Evolutionary conservation across 2,888 invertebrate genomes (phyloP), one percentile per base, ranked within the genome.

Genomic region (Andrena fulva): DNA sequence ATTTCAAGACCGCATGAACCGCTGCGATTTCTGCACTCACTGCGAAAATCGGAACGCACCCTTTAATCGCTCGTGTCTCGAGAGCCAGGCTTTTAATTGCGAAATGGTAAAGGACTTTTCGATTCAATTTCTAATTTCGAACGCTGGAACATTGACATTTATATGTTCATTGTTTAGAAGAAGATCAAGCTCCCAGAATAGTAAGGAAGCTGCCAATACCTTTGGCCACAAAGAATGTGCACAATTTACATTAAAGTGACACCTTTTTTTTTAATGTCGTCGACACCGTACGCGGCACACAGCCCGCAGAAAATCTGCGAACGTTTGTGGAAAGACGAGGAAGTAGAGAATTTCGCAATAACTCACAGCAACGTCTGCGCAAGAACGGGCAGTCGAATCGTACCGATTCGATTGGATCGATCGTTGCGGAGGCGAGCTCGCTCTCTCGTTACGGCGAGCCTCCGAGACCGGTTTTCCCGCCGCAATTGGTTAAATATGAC

Each of bases 401-500:
- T 67, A 68, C 10, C 12, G 27, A n/a, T 33, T n/a, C 3, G 54
- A 62, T 62, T 10, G 54, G 77, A 73, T 60, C 77, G 68, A 79
- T 82, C 62, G 42, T 67, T 66, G 66, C 62, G 56, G 66, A 60
- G 64, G 56, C 71, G 66, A 10, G 35, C 27, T 42, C 24, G 29
- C 16, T 12, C 29, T 68, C 71, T 64, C 56, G 76, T 71, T 63
- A 71, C 56, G 66, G 66, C 54, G 68, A 64, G 10, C 27, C 62
- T 24, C 54, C 67, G 12, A 35, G 71, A 87, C 87, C 80, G 87
- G 86, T 84, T 87, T 66, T 78, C 80, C 24, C 68, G 50, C 50
- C 33, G 68, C 78, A 80, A 86, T 87, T 80, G 85, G 73, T 77
- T 77, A 84, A 87, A 84, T 62, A 79, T 74, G 81, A 81, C 63